Conservation (phyloP, 2,888 invertebrate genomes). For the Aelia acuminata region DNA sequence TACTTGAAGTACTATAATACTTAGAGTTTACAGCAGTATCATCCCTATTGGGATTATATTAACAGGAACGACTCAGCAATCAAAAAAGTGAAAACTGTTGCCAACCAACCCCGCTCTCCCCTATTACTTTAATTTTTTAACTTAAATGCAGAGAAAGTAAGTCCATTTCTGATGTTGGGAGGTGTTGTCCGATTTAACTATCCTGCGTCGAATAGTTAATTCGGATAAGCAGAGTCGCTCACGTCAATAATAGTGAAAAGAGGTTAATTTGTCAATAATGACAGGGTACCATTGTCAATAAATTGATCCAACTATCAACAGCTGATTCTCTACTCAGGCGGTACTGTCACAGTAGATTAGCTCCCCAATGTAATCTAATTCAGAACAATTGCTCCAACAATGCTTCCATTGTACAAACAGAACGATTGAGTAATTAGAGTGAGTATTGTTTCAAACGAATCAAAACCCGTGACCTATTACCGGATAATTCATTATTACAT, state of each 20-base stretch:
- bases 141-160: no score
- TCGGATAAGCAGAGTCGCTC: no score
- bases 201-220: no score
- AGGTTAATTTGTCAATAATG: not conserved
- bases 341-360: not conserved
- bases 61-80: no score
- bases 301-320: not conserved
- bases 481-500: constrained; percentile 1
- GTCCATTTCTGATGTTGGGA: no score
- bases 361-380: not conserved
- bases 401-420: not conserved
- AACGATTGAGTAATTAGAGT: constrained; percentile 22
- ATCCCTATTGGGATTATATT: no score
- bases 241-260: not conserved
- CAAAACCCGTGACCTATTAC: not conserved
- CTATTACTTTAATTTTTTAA: no score
- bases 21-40: no score
- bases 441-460: not conserved
- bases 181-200: no score
- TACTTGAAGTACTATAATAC: no score
- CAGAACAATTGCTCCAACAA: constrained; percentile 3
- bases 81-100: no score
- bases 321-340: not conserved
- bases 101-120: no score
- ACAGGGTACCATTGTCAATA: not conserved